A percentile compares a stretch with the other conserved stretches of the same genome.
Evolutionary conservation across 1,140 invertebrate genomes (phyloP).

Genomic region (Streblospio benedicti): DNA sequence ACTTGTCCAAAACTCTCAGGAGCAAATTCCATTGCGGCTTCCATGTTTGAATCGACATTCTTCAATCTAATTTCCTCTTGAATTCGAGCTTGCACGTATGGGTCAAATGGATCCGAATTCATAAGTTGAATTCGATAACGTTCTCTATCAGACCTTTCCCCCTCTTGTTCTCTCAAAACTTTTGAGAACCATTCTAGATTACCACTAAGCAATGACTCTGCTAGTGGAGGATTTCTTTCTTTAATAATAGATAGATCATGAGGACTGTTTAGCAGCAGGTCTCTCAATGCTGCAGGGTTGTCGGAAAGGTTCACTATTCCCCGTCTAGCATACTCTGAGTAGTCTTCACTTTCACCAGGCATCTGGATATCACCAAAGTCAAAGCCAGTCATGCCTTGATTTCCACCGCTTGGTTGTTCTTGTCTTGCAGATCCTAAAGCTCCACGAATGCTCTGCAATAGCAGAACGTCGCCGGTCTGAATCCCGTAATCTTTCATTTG

Average conservation of each 20-base stretch:
- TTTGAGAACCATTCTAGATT: constrained; percentile 68
- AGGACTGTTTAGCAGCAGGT: background rate
- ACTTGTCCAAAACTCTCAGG: constrained; percentile 96
- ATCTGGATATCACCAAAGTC: background rate
- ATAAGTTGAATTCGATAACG: constrained; percentile 76
- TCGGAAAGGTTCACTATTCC: background rate
- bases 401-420: background rate
- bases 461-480: constrained; percentile 76
- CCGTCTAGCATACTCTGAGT: background rate
- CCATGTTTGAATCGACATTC: constrained; percentile 97
- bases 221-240: constrained; percentile 85
- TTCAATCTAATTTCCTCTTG: constrained; percentile 89
- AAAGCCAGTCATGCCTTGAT: no score
- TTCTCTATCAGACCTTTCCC: constrained; percentile 46
- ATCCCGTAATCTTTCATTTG: constrained; percentile 68
- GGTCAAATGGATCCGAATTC: constrained; percentile 88
- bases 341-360: background rate
- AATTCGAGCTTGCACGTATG: constrained; percentile 85
- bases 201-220: constrained; percentile 66
- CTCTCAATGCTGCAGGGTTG: background rate
- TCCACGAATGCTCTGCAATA: constrained; percentile 60
- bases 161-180: constrained; percentile 54
- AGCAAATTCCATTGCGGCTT: constrained; percentile 94
- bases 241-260: constrained; percentile 70
- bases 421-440: background rate